Evolutionary conservation across 53 echinoderm and acorn worm species (phyloP), one percentile per base, ranked within the genome.

Genomic region (Arbacia lixula): DNA sequence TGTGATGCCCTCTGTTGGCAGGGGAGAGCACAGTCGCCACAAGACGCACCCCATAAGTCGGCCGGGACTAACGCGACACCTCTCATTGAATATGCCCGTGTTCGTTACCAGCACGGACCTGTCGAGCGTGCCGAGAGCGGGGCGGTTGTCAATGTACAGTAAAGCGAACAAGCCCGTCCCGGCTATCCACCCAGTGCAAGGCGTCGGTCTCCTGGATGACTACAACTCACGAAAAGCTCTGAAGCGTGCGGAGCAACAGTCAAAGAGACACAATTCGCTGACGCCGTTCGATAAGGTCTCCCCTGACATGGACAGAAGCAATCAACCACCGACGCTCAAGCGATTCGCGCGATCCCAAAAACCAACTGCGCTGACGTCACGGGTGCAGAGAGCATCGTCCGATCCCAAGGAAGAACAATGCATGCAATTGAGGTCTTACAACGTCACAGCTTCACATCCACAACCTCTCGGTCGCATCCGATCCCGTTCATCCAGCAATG

Each of bases 341-440:
- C 77, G 77, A 22, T 77, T 77, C 37, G 77, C 77, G 20, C 77
- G 77, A 36, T 77, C 77, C n/a, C 57, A 77, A 33, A 77, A 77
- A 25, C 34, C 56, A 4, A 57, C 28, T 6, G 56, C 36, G n/a
- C 36, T 36, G 5, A 11, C 58, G 10, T 35, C 57, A 14, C 77
- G 58, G 2, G 56, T 57, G n/a, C 36, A 35, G 12, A 77, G 57
- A 16, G 27, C 34, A 4, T 32, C 35, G 16, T 25, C 58, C 20
- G 56, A 74, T 53, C 20, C 36, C 1, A 43, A 24, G 17, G 71
- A 73, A 16, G 73, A 73, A 6, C 30, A 33, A 12, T 73, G 73
- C 28, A 73, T 73, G 50, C 73, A 73, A 16, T 50, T 73, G 17
- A 73, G 52, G 19, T 55, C 77, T 11, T 77, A 55, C 24, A 77